Conservation (phyloP, 1,140 invertebrate genomes). For the Trigoniulus corallinus region DNA sequence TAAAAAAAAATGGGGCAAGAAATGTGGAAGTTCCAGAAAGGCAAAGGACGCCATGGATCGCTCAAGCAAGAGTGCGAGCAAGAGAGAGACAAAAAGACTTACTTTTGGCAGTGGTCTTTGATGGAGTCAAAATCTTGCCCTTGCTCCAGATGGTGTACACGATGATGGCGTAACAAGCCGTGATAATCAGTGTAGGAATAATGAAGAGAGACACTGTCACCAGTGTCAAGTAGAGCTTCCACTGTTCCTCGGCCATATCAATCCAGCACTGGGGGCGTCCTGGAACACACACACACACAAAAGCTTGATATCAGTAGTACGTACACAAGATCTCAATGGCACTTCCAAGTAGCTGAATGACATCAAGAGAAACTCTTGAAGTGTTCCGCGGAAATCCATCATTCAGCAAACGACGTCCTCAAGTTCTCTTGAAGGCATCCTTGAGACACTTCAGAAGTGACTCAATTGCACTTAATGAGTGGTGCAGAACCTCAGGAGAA, state of each 20-base stretch:
- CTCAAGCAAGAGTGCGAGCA: no score
- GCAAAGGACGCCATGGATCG: no score
- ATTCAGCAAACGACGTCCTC: no score
- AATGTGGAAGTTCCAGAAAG: no score
- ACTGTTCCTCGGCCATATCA: constrained; percentile 52
- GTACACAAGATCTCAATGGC: no score
- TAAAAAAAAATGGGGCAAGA: no score
- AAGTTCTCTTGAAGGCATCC: no score
- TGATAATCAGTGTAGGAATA: constrained; percentile 74
- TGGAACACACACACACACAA: constrained; percentile 22
- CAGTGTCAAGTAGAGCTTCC: constrained; percentile 77
- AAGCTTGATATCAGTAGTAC: neutral
- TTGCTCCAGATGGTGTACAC: constrained; percentile 85
- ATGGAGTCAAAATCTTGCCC: constrained; percentile 22
- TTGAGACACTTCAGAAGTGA: no score
- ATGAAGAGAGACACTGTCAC: constrained; percentile 70
- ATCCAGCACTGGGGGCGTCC: constrained; percentile 78
- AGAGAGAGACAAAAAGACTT: no score
- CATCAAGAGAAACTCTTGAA: neutral
- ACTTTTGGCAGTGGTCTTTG: neutral
- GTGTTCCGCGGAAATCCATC: neutral
- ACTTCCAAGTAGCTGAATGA: no score
- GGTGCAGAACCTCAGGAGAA: no score
- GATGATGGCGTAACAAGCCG: constrained; percentile 77
- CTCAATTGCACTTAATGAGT: no score